A percentile compares a stretch with the other conserved stretches of the same genome.
phyloP scores from a whole-genome alignment of 2,888 invertebrate species.

The Philopedon plagiatum region DNA sequence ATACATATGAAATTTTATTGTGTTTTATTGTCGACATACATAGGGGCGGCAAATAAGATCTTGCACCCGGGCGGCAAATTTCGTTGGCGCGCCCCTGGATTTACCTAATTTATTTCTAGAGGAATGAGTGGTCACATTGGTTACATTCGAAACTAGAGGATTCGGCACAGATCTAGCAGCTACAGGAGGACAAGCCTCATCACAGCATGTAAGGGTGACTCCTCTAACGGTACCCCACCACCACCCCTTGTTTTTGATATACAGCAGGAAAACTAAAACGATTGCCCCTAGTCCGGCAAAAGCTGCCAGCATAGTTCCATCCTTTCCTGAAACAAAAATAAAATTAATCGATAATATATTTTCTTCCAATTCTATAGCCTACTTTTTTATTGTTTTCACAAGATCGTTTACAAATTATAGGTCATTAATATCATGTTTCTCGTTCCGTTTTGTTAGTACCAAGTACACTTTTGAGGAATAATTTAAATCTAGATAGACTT shows the following conservation, averaged over 20 bases:
- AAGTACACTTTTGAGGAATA: no score
- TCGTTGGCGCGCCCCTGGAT: no score
- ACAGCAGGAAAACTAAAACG: slow-evolving; percentile 87
- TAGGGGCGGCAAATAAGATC: no score
- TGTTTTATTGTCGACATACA: no score
- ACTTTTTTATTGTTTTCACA: no score
- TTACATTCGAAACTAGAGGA: slow-evolving; percentile 64
- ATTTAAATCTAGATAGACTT: no score
- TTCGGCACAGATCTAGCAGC: slow-evolving; percentile 67
- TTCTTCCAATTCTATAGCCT: no score
- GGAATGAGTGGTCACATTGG: slow-evolving; percentile 60
- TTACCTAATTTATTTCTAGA: slow-evolving; percentile 67
- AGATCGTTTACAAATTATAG: no score
- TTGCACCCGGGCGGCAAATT: no score
- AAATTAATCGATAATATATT: background rate
- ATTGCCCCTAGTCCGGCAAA: slow-evolving; percentile 88
- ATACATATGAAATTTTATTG: no score
- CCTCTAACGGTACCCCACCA: slow-evolving; percentile 79
- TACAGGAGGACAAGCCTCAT: slow-evolving; percentile 70
- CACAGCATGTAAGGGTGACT: slow-evolving; percentile 74
- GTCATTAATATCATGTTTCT: no score
- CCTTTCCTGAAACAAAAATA: slow-evolving; percentile 71
- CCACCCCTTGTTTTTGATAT: slow-evolving; percentile 85
- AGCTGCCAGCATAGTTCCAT: slow-evolving; percentile 88
- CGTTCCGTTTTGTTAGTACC: no score